Conservation (phyloP, 2,797 vertebrate species). For the Lithobates pipiens region DNA sequence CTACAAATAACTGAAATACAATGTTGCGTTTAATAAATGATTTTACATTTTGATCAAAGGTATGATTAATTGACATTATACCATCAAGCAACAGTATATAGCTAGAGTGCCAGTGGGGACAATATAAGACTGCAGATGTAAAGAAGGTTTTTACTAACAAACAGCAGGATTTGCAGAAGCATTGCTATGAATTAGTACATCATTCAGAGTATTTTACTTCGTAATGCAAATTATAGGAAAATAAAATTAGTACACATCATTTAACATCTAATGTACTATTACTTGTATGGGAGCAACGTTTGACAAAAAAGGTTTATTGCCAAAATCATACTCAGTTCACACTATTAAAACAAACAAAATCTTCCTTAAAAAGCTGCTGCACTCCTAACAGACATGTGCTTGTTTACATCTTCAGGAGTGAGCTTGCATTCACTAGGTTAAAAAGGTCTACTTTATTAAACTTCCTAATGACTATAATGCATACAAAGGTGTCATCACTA, state of each 20-base stretch:
- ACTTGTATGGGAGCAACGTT: background rate
- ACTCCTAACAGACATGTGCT: constrained; percentile 9
- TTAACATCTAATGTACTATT: constrained; percentile 45
- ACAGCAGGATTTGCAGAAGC: background rate
- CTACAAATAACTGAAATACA: too few species aligned
- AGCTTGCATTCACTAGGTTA: constrained; percentile 1
- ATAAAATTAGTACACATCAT: constrained; percentile 20
- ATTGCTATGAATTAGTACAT: background rate
- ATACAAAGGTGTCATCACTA: constrained; percentile 13
- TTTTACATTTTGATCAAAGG: too few species aligned
- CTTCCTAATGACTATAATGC: constrained; percentile 25
- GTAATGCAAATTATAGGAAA: constrained; percentile 8
- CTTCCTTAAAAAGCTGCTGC: background rate
- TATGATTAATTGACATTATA: background rate
- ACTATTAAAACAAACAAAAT: constrained; percentile 34
- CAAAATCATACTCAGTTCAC: constrained; percentile 15
- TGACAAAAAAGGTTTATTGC: constrained; percentile 16
- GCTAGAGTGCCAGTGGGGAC: background rate
- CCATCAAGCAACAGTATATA: background rate
- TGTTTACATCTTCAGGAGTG: constrained; percentile 32
- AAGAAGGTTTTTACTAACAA: background rate
- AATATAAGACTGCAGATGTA: background rate
- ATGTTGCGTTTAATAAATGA: too few species aligned
- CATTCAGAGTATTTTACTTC: constrained; percentile 15
- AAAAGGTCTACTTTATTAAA: constrained; percentile 13